Evolutionary conservation across 2,113 vertebrate genomes (phyloP).

Genomic region (Vicugna pacos): DNA sequence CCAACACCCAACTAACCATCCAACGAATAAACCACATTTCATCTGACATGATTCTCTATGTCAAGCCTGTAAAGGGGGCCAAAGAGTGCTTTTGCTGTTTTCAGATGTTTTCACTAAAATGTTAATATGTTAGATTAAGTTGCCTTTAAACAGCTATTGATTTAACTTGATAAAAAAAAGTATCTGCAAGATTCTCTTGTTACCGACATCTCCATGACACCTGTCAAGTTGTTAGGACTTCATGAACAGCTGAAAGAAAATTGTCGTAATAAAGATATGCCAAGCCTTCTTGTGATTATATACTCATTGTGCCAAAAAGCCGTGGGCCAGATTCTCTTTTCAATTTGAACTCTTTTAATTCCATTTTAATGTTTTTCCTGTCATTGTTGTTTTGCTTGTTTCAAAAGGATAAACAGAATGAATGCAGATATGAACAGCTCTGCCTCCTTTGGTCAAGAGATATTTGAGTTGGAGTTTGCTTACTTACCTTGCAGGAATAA

Average conservation of each 20-base stretch:
- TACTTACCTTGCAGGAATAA: background rate
- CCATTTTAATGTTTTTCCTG: background rate
- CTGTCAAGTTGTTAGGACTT: background rate
- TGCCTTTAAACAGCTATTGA: background rate
- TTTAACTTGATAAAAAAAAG: background rate
- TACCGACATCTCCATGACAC: background rate
- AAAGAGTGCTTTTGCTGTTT: background rate
- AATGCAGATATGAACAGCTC: background rate
- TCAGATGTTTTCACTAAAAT: background rate
- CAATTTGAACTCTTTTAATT: background rate
- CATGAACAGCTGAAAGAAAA: background rate
- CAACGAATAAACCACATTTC: background rate
- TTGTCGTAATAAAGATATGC: background rate
- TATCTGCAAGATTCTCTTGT: background rate
- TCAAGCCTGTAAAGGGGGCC: background rate
- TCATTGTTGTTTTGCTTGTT: background rate
- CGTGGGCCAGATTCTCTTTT: background rate
- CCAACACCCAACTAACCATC: background rate
- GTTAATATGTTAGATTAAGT: background rate
- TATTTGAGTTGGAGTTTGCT: background rate
- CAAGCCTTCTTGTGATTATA: background rate
- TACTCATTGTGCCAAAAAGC: background rate
- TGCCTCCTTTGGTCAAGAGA: background rate
- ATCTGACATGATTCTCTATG: background rate
- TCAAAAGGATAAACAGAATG: background rate